These are phyloP conservation scores for Seriola aureovittata DNA, from an alignment of 2,113 vertebrate genomes.

Conservation along the genomic window DNA sequence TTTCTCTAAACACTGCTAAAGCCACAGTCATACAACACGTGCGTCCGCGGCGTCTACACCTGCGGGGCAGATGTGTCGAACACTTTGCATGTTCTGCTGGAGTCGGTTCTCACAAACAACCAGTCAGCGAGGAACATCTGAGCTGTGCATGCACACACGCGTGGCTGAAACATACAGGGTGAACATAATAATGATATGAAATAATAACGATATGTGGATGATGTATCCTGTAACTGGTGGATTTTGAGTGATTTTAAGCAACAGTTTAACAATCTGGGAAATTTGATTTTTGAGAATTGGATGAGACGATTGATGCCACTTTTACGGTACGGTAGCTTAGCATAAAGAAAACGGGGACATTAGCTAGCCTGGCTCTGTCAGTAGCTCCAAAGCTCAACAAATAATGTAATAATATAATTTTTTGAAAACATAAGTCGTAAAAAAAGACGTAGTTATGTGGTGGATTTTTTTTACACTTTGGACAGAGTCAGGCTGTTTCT, in stretches of 20 bases:
- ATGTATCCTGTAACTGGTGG: background rate
- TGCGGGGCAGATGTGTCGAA: conserved; percentile 48
- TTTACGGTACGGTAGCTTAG: background rate
- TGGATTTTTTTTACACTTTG: background rate
- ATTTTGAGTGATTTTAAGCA: conserved; percentile 23
- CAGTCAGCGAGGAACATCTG: background rate
- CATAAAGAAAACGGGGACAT: background rate
- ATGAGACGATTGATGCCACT: background rate
- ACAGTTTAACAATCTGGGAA: conserved; percentile 10
- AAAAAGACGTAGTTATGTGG: too few relatives aligned
- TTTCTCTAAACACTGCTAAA: conserved; percentile 28
- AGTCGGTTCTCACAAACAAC: conserved; percentile 23
- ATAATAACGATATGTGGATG: conserved; percentile 39
- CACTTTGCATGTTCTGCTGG: conserved; percentile 6
- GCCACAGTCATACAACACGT: conserved; percentile 19
- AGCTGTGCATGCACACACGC: background rate
- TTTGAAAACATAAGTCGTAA: background rate
- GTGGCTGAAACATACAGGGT: conserved; percentile 5
- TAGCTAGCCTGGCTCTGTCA: too few relatives aligned
- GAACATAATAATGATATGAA: conserved; percentile 11
- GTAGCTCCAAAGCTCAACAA: background rate
- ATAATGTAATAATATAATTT: background rate
- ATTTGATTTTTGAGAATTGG: background rate
- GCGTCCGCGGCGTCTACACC: conserved; percentile 24
- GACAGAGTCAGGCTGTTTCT: background rate